These are phyloP conservation scores for Naso thynnoides DNA, from an alignment of 2,797 vertebrate genomes.

Conservation along the genomic window DNA sequence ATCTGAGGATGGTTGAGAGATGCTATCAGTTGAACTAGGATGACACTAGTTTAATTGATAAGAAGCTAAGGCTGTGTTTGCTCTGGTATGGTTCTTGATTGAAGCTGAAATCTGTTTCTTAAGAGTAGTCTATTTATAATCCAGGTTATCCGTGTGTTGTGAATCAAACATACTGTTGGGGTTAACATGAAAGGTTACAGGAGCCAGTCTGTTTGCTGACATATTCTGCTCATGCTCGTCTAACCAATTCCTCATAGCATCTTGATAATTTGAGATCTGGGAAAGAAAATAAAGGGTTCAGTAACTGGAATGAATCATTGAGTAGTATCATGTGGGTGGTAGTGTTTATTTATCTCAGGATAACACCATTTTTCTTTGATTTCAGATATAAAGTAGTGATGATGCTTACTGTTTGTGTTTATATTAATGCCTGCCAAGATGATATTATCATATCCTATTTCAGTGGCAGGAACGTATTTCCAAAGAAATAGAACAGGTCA, in stretches of 20 bases:
- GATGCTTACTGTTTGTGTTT: constrained; percentile 27
- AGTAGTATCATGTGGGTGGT: constrained; percentile 8
- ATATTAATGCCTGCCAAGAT: constrained; percentile 15
- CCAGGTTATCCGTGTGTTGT: not conserved
- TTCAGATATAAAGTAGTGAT: not conserved
- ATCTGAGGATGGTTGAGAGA: constrained; percentile 4
- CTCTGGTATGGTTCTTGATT: not conserved
- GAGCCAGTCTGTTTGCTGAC: not conserved
- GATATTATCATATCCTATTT: constrained; percentile 13
- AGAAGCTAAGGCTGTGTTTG: not conserved
- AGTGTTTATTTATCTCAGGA: constrained; percentile 15
- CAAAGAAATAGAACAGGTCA: not conserved
- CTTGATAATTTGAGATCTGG: not conserved
- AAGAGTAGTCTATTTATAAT: constrained; percentile 5
- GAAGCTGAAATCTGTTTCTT: not conserved
- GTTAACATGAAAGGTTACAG: not conserved
- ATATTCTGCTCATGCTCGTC: constrained; percentile 10
- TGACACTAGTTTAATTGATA: constrained; percentile 2
- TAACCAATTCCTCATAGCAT: not conserved
- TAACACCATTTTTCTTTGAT: constrained; percentile 6
- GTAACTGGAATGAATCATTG: constrained; percentile 28
- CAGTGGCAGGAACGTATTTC: not conserved
- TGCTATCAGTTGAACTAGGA: constrained; percentile 27
- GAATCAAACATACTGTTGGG: not conserved
- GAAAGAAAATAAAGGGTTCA: constrained; percentile 26